Evolutionary conservation across 23 tunicate genomes (phyloP).

Genomic region (Aplidium turbinatum): DNA sequence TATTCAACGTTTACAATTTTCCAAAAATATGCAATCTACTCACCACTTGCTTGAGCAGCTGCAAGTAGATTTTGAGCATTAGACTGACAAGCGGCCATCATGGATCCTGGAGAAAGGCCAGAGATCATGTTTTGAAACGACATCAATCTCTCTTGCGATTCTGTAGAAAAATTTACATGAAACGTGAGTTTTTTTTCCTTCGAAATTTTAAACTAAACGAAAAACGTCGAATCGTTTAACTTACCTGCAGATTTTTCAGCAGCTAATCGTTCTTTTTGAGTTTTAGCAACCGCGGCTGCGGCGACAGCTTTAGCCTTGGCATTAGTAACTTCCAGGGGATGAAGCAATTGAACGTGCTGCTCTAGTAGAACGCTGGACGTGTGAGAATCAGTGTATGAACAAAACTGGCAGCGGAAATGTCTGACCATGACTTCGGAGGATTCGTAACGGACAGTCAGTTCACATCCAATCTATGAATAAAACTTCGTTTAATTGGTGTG

Average conservation of each 20-base stretch:
- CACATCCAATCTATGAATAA: slow-evolving; percentile 54
- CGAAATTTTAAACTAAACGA: too few species aligned
- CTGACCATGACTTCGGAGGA: slow-evolving; percentile 41
- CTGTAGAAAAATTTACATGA: slow-evolving; percentile 40
- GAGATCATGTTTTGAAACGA: slow-evolving; percentile 72
- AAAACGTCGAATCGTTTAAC: too few species aligned
- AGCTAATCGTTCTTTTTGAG: too few species aligned
- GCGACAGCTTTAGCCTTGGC: slow-evolving; percentile 73
- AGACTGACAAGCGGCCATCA: slow-evolving; percentile 56
- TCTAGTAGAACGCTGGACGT: slow-evolving; percentile 62
- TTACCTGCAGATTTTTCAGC: slow-evolving; percentile 30
- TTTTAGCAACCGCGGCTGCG: slow-evolving; percentile 54
- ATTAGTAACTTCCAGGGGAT: slow-evolving; percentile 59
- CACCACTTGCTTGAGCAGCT: slow-evolving; percentile 67
- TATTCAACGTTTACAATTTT: background rate
- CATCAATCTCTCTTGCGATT: slow-evolving; percentile 47
- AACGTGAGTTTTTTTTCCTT: too few species aligned
- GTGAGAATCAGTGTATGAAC: slow-evolving; percentile 68
- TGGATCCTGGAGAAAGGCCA: slow-evolving; percentile 63
- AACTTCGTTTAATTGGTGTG: background rate
- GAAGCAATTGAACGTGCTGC: slow-evolving; percentile 59
- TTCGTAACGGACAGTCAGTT: slow-evolving; percentile 38
- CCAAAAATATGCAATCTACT: background rate
- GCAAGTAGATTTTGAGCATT: slow-evolving; percentile 52
- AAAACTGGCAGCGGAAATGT: slow-evolving; percentile 79